Evolutionary conservation across 2,113 vertebrate species (phyloP).

Genomic region (Crotophaga sulcirostris): DNA sequence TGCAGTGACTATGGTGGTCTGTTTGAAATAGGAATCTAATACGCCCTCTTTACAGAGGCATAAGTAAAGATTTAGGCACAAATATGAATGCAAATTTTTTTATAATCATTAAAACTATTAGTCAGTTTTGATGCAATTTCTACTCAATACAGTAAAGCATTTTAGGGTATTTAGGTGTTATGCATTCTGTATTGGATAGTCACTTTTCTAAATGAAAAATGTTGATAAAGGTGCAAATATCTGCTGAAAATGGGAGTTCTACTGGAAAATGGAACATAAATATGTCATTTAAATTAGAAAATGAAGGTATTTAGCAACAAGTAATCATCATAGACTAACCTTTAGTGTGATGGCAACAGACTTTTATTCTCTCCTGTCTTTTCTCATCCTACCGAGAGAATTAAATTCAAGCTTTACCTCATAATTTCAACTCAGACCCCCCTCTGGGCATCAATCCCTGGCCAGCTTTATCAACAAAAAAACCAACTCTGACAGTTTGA

Average conservation of each 20-base stretch:
- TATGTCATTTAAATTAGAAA: background rate
- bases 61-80: background rate
- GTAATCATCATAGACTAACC: background rate
- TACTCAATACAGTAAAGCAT: background rate
- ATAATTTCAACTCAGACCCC: constrained; percentile 68
- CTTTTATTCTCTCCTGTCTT: background rate
- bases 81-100: background rate
- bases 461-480: constrained; percentile 70
- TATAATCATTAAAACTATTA: background rate
- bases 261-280: background rate
- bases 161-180: background rate
- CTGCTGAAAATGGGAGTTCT: background rate
- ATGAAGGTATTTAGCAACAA: background rate
- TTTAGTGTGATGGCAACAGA: background rate
- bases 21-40: background rate
- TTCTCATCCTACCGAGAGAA: constrained; percentile 32
- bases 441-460: constrained; percentile 63
- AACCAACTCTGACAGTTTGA: constrained; percentile 75
- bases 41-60: background rate
- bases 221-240: background rate
- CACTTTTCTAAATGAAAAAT: background rate
- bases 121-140: background rate
- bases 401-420: constrained; percentile 66
- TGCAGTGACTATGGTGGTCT: background rate
- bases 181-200: background rate